Percentiles rank a stretch among this genome's conserved stretches.
Conservation (phyloP, 2,888 invertebrate genomes). For the Catocala sponsa region DNA sequence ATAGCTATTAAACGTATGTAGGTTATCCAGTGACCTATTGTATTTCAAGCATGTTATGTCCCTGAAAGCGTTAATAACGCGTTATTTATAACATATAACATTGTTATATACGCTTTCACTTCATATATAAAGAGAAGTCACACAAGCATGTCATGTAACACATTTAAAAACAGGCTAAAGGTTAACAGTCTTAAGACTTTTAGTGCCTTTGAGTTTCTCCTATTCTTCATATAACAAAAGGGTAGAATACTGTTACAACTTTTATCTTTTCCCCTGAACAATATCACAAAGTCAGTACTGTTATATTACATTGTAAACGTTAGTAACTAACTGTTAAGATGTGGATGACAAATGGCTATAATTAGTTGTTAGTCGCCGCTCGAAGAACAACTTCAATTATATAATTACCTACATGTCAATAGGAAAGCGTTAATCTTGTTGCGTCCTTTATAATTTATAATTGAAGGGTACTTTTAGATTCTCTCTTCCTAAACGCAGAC, state of each 20-base stretch:
- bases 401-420: slow-evolving; percentile 52
- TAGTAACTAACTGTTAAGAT: slow-evolving; percentile 8
- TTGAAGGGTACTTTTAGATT: slow-evolving; percentile 24
- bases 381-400: slow-evolving; percentile 43
- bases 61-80: not conserved
- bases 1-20: too few relatives aligned
- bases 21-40: too few relatives aligned
- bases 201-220: slow-evolving; percentile 4
- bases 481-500: slow-evolving; percentile 7
- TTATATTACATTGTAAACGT: slow-evolving; percentile 13
- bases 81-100: not conserved
- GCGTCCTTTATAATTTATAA: slow-evolving; percentile 29
- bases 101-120: not conserved
- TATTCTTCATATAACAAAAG: slow-evolving; percentile 11
- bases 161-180: slow-evolving; percentile 9
- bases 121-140: slow-evolving; percentile 1
- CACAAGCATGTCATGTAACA: slow-evolving; percentile 2
- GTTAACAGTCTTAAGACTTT: slow-evolving; percentile 10
- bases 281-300: slow-evolving; percentile 1
- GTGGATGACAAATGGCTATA: slow-evolving; percentile 42
- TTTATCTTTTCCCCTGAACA: not conserved
- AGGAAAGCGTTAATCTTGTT: slow-evolving; percentile 51
- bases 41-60: not conserved
- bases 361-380: slow-evolving; percentile 35
- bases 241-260: slow-evolving; percentile 1